phyloP scores from a whole-genome alignment of 2,888 invertebrate genomes.

The Amphipoea lucens region DNA sequence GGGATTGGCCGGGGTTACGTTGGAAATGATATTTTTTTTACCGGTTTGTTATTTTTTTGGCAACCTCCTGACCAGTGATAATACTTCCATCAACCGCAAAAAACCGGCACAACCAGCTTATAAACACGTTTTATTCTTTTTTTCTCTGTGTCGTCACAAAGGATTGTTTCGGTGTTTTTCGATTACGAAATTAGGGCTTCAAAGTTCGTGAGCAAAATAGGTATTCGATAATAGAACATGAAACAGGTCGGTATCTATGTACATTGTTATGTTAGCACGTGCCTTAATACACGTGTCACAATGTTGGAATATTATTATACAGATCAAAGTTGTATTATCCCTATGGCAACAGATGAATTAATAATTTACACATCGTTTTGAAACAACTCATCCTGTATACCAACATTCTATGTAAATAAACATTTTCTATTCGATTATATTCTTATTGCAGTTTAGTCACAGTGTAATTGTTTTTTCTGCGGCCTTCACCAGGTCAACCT shows the following conservation, averaged over 20 bases:
- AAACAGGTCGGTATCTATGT: background rate
- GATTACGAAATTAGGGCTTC: constrained; percentile 32
- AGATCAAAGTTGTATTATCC: background rate
- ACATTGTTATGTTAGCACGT: constrained; percentile 19
- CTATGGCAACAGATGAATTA: background rate
- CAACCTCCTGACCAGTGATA: constrained; percentile 36
- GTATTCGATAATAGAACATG: constrained; percentile 40
- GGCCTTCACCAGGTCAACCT: background rate
- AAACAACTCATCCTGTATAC: background rate
- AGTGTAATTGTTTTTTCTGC: background rate
- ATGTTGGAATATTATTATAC: constrained; percentile 2
- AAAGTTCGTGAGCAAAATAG: constrained; percentile 7
- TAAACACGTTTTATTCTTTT: constrained; percentile 16
- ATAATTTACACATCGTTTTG: background rate
- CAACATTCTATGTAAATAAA: background rate
- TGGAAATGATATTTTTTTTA: constrained; percentile 70
- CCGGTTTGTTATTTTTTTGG: constrained; percentile 59
- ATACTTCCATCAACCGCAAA: constrained; percentile 45
- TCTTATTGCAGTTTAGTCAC: background rate
- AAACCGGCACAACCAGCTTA: constrained; percentile 35
- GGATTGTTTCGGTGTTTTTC: constrained; percentile 29
- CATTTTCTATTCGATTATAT: background rate
- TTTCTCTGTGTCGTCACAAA: constrained; percentile 11
- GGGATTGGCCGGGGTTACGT: constrained; percentile 64
- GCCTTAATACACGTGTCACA: constrained; percentile 15